Base-by-base conservation (phyloP, 2,888 invertebrate genomes). In the Xanthostigma xanthostigma region DNA sequence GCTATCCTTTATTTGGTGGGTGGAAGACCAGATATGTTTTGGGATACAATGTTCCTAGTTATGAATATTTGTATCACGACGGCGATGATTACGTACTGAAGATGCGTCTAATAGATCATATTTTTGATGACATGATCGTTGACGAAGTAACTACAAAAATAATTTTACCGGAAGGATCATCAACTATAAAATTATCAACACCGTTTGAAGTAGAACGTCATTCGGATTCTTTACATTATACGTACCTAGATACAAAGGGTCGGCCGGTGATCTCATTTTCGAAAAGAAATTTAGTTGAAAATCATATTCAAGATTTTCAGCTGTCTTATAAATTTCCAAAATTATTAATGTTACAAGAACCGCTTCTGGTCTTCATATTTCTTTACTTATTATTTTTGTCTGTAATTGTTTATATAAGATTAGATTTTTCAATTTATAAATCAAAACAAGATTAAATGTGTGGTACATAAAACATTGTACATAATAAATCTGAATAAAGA, bases 1-100 rank as follows among this genome's bases (percentile, higher is more conserved):
- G 98, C 58, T 98, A 96, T 67, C 98, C 98, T 3, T 73, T 98
- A 5, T 98, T 97, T 67, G 98, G 98, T 48, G 98, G 98, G 11
- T 99, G 98, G 98, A 91, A 89, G 65, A 96, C 95, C 8, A 90
- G 92, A 58, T 99, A 98, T 67, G 86, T 85, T 41, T 74, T 98
- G 43, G 98, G 98, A 14, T 95, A 96, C 72, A 96, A 94, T 70
- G 85, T 98, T 0, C 97, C 98, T 3, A 92, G 94, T 56, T 94
- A 94, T 63, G 95, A 96, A 63, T 95, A 96, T 67, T 72, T 98
- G 34, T 95, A 78, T 64, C 79, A 80, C 62, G 76, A 85, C 33
- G 40, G 40, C n/a, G 40, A 39, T n/a, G 13, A 11, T 1, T 95
- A 85, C 66, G 74, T 85, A 39, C 69, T 98, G 49, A 90, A 88